Conservation (phyloP, 2,113 vertebrate genomes). For the Pachyramphus minor region DNA sequence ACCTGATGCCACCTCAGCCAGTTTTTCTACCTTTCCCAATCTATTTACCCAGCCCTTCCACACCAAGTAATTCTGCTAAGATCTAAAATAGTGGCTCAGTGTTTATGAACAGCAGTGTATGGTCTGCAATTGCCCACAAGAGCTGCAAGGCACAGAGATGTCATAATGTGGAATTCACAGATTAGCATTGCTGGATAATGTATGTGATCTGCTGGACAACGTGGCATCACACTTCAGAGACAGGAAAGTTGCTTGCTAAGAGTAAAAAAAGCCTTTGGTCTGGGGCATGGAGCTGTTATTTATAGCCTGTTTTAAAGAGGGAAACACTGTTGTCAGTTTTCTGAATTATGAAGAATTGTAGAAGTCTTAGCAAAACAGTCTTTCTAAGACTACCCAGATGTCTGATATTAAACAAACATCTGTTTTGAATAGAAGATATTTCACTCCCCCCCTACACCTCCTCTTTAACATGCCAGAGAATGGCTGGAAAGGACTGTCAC, state of each 20-base stretch:
- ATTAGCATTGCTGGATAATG: neutral
- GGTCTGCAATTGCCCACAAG: neutral
- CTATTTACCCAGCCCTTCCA: neutral
- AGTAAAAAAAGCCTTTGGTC: conserved; percentile 32
- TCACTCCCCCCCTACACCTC: conserved; percentile 11
- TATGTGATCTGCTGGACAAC: conserved; percentile 32
- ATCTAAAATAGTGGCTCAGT: neutral
- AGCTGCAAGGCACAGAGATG: neutral
- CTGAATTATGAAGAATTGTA: conserved; percentile 69
- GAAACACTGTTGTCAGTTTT: conserved; percentile 63
- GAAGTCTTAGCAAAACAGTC: conserved; percentile 70
- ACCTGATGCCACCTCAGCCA: neutral
- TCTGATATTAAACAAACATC: conserved; percentile 75
- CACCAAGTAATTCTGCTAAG: neutral
- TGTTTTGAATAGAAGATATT: conserved; percentile 70
- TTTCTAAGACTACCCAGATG: conserved; percentile 72
- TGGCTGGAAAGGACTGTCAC: conserved; percentile 28
- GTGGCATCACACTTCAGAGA: conserved; percentile 45
- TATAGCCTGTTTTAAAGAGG: conserved; percentile 66
- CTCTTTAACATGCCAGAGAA: conserved; percentile 34
- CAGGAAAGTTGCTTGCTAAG: conserved; percentile 49
- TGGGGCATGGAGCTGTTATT: conserved; percentile 22
- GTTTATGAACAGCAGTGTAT: neutral
- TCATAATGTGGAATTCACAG: neutral
- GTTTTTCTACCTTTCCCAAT: neutral